Evolutionary conservation across 2,888 invertebrate species (phyloP).

Genomic region (Sinodicranocentrus sp.): DNA sequence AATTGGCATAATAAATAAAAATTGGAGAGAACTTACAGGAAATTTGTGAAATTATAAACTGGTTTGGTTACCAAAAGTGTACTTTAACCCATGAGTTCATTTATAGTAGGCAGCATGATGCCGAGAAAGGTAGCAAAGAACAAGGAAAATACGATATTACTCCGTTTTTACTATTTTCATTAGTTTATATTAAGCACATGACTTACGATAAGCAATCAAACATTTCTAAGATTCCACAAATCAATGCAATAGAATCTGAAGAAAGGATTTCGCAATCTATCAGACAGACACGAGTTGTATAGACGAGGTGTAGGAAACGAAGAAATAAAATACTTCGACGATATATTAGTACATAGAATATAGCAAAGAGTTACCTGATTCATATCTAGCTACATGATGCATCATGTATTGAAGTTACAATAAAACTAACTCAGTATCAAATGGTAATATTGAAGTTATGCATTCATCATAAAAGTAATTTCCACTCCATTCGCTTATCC

Average conservation of each 20-base stretch:
- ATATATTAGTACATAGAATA: conserved; percentile 42
- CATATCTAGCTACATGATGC: conserved; percentile 58
- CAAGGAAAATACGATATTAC: conserved; percentile 67
- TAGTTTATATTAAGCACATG: conserved; percentile 42
- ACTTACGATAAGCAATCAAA: conserved; percentile 36
- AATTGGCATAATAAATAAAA: conserved; percentile 70
- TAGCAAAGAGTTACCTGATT: conserved; percentile 57
- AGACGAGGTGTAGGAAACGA: conserved; percentile 25
- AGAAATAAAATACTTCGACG: neutral
- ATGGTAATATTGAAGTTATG: conserved; percentile 40
- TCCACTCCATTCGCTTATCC: conserved; percentile 55
- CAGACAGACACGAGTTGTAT: conserved; percentile 5
- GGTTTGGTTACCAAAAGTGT: conserved; percentile 63
- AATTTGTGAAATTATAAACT: conserved; percentile 63
- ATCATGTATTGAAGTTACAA: conserved; percentile 53
- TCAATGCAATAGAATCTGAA: neutral
- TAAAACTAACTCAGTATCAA: conserved; percentile 60
- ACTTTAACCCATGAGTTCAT: conserved; percentile 66
- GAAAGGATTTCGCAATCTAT: conserved; percentile 22
- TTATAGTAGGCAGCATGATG: conserved; percentile 61
- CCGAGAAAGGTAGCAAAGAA: conserved; percentile 69
- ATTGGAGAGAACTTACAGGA: conserved; percentile 71
- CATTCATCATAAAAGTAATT: conserved; percentile 40
- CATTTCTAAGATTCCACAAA: neutral
- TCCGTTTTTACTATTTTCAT: conserved; percentile 52